Evolutionary conservation across 35 echinoderm and acorn worm genomes (phyloP).

Genomic region (Antedon bifida): DNA sequence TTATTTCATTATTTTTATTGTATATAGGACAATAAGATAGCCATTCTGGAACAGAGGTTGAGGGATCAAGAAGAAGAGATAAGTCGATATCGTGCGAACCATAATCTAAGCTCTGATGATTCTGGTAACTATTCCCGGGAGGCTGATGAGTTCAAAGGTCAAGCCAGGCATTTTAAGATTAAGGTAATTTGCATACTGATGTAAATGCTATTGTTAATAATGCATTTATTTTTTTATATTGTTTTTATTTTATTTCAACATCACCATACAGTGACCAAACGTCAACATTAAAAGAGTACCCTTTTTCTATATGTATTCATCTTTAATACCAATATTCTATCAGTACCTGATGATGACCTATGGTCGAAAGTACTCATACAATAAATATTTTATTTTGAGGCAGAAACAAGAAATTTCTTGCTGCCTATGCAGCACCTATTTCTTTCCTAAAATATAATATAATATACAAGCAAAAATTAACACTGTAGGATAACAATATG

Average conservation of each 20-base stretch:
- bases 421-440: too few relatives aligned
- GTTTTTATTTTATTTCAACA: background rate
- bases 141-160: conserved; percentile 30
- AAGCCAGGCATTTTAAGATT: conserved; percentile 37
- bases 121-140: conserved; percentile 15
- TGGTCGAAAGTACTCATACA: too few relatives aligned
- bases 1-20: background rate
- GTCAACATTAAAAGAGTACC: too few relatives aligned
- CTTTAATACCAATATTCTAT: too few relatives aligned
- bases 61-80: conserved; percentile 23
- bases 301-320: too few relatives aligned
- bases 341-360: too few relatives aligned
- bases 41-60: conserved; percentile 20
- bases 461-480: too few relatives aligned
- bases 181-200: conserved; percentile 6
- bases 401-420: too few relatives aligned
- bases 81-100: conserved; percentile 6
- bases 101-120: conserved; percentile 22
- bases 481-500: too few relatives aligned
- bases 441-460: too few relatives aligned
- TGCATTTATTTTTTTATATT: background rate
- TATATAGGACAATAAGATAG: conserved; percentile 26
- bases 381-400: too few relatives aligned
- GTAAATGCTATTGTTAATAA: background rate
- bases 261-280: too few relatives aligned